phyloP scores from a whole-genome alignment of 2,797 vertebrate genomes.

The Urophycis tenuis region DNA sequence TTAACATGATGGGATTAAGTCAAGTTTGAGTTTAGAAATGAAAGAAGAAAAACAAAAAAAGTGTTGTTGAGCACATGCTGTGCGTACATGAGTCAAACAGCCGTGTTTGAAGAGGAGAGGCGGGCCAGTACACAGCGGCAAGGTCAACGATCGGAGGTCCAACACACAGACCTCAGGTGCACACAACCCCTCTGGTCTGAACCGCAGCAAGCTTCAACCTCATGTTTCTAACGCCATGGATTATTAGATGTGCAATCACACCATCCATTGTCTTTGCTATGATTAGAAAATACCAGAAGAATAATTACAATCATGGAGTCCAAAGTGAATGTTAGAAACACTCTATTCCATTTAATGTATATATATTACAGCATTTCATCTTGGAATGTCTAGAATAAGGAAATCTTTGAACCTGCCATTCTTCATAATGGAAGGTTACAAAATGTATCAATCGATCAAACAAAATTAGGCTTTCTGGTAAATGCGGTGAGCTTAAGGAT shows the following conservation, averaged over 20 bases:
- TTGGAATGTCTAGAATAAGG: not conserved
- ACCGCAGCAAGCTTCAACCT: not conserved
- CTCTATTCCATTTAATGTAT: not conserved
- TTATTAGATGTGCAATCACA: no score
- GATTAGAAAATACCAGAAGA: not conserved
- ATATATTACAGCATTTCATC: not conserved
- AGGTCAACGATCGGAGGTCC: conserved; percentile 75
- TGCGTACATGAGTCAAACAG: conserved; percentile 66
- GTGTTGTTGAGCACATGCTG: conserved; percentile 34
- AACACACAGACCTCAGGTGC: conserved; percentile 44
- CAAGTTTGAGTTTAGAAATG: not conserved
- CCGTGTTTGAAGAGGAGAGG: conserved; percentile 74
- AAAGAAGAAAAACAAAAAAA: not conserved
- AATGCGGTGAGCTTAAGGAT: not conserved
- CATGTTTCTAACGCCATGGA: not conserved
- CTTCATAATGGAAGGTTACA: not conserved
- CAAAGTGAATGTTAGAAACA: not conserved
- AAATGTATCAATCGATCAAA: not conserved
- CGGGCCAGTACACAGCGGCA: conserved; percentile 63
- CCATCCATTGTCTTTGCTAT: not conserved
- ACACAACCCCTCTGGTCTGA: conserved; percentile 50
- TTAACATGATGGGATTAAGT: not conserved
- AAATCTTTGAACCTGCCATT: not conserved
- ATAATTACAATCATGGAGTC: not conserved
- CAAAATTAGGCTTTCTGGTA: conserved; percentile 3